These are phyloP conservation scores for Buteo buteo DNA, from an alignment of 2,113 vertebrate genomes.

Conservation along the genomic window DNA sequence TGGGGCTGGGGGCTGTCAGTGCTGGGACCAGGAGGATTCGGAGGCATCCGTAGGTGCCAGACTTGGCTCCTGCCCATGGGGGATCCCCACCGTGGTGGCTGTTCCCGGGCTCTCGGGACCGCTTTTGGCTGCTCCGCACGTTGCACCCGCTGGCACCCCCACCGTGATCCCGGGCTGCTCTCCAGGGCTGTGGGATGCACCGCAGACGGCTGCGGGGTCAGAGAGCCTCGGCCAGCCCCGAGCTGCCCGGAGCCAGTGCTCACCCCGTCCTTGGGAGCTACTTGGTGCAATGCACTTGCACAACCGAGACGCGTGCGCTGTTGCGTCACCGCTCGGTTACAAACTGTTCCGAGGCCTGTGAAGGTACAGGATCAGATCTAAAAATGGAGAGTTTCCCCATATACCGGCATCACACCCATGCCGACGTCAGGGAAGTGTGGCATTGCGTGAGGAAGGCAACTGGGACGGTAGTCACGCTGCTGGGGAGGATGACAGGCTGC, in stretches of 20 bases:
- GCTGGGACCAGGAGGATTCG: background rate
- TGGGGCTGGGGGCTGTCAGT: fast-evolving
- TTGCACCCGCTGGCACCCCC: background rate
- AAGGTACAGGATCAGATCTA: background rate
- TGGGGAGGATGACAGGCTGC: background rate
- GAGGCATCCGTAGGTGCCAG: fast-evolving
- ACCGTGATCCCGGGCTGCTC: fast-evolving
- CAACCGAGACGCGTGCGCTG: background rate
- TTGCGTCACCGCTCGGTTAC: background rate
- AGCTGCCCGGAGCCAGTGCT: background rate
- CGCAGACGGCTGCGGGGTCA: fast-evolving
- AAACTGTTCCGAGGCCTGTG: background rate
- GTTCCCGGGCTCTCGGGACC: fast-evolving
- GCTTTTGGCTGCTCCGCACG: fast-evolving
- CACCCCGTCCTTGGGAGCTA: background rate
- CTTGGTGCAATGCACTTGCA: background rate
- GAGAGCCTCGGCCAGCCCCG: background rate
- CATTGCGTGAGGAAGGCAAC: background rate
- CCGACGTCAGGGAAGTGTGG: background rate
- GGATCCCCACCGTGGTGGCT: fast-evolving
- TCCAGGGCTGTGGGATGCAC: fast-evolving
- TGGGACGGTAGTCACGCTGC: background rate
- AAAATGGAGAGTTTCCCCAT: background rate
- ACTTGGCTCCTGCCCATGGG: background rate
- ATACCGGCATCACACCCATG: background rate